These are phyloP conservation scores for Siphlonurus alternatus DNA, from an alignment of 2,888 invertebrate genomes.

Conservation along the genomic window DNA sequence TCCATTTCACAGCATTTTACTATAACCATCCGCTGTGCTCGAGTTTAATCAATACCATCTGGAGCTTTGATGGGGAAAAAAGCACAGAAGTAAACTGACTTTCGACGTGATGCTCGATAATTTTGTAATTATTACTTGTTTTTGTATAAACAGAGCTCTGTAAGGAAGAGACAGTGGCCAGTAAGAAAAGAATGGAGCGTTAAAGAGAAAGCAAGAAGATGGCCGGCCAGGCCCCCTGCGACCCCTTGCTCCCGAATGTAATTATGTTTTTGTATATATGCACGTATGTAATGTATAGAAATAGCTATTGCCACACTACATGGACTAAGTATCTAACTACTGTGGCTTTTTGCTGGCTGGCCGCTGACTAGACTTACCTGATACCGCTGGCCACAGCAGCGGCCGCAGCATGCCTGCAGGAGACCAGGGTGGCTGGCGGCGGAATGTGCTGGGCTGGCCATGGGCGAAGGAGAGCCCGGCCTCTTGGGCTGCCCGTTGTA, in stretches of 20 bases:
- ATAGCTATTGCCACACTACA: no score
- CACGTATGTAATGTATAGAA: no score
- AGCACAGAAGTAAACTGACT: no score
- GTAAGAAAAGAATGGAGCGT: background rate
- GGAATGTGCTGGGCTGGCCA: constrained; percentile 75
- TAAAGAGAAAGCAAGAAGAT: background rate
- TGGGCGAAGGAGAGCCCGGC: constrained; percentile 74
- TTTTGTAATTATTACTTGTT: no score
- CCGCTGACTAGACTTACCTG: constrained; percentile 45
- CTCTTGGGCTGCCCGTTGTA: constrained; percentile 87
- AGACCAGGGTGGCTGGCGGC: constrained; percentile 50
- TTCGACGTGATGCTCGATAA: no score
- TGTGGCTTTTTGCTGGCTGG: no score
- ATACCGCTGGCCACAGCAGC: constrained; percentile 70
- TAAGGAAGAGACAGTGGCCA: background rate
- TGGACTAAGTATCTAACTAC: no score
- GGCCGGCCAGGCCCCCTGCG: background rate
- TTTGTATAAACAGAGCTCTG: background rate
- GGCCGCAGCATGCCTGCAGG: constrained; percentile 65
- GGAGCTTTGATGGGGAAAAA: no score
- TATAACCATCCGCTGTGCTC: no score
- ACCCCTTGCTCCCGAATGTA: background rate
- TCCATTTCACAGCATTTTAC: no score
- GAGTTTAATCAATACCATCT: no score
- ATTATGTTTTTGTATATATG: no score